Base-by-base conservation (phyloP, 2,888 invertebrate genomes). In the Lepidonotus clava region DNA sequence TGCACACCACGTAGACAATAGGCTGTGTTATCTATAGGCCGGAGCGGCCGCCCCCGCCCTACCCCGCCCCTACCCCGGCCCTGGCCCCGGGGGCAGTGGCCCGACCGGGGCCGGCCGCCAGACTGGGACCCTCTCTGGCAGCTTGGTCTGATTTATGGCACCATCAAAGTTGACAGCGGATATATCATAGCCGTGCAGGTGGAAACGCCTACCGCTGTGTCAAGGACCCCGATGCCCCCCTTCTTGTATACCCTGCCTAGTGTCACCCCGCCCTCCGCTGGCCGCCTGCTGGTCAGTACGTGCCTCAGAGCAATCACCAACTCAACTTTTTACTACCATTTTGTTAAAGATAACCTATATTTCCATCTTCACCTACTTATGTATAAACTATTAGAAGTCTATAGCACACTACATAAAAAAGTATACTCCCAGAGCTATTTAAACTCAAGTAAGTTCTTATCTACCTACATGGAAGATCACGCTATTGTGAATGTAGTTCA, bases 111-210 rank as follows among this genome's bases (percentile, higher is more conserved):
- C 36, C 46, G 46, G 46, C 8, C 46, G 46, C 46, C 46, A 46
- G 8, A 46, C 8, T 18, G 8, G 18, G 8, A 46, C 24, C 66
- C 28, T 80, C 51, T 80, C 46, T 80, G 80, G 80, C 80, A 80
- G 80, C 80, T 80, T 80, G 46, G 41, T 14, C 28, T 80, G 80
- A 80, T 80, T 80, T 80, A 80, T 80, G 80, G 46, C 80, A 80
- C 80, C 80, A 80, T 80, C 80, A 80, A 80, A 80, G 80, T 80
- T 80, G 80, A 80, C 80, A 80, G 80, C 80, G 46, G 80, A 80
- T 80, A 80, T 80, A 80, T 80, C 80, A 80, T 28, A 34, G 24
- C 80, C 28, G 51, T 80, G 80, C 80, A 80, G 80, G 80, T 80
- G 80, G 80, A 80, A 80, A 46, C 80, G 46, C 80, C 80, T 46